These are phyloP conservation scores for Eilema sororculum DNA, from an alignment of 2,888 invertebrate genomes.

Conservation along the genomic window DNA sequence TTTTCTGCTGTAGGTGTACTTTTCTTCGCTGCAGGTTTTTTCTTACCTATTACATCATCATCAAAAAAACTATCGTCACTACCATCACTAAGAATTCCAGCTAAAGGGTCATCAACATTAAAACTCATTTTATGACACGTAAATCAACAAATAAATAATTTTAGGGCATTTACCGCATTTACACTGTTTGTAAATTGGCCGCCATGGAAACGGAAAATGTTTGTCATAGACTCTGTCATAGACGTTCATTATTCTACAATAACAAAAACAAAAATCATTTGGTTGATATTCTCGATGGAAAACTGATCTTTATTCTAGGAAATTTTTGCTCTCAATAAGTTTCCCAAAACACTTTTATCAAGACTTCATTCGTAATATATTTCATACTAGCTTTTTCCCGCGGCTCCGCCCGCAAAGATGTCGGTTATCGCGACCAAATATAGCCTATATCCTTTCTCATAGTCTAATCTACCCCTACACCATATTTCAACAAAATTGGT, in stretches of 20 bases:
- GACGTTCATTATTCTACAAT: conserved; percentile 9
- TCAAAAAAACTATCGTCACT: conserved; percentile 92
- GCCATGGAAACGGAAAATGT: conserved; percentile 71
- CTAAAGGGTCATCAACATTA: conserved; percentile 88
- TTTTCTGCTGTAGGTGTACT: conserved; percentile 66
- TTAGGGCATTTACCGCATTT: conserved; percentile 22
- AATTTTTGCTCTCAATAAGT: background rate
- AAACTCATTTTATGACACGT: conserved; percentile 78
- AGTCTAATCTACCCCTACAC: too few relatives aligned
- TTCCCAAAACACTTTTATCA: background rate
- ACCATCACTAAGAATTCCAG: conserved; percentile 89
- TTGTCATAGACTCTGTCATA: conserved; percentile 17
- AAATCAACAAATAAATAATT: conserved; percentile 26
- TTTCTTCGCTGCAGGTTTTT: conserved; percentile 72
- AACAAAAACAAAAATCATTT: background rate
- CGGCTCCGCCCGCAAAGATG: too few relatives aligned
- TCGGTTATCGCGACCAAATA: too few relatives aligned
- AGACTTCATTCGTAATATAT: too few relatives aligned
- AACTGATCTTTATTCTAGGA: background rate
- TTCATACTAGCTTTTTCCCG: too few relatives aligned
- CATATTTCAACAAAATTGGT: too few relatives aligned
- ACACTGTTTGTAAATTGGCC: conserved; percentile 66
- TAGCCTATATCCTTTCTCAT: too few relatives aligned
- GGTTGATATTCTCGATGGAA: background rate
- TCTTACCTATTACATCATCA: conserved; percentile 85